These are phyloP conservation scores for Sciurus niger DNA, from an alignment of 2,113 vertebrate species.

Conservation along the genomic window DNA sequence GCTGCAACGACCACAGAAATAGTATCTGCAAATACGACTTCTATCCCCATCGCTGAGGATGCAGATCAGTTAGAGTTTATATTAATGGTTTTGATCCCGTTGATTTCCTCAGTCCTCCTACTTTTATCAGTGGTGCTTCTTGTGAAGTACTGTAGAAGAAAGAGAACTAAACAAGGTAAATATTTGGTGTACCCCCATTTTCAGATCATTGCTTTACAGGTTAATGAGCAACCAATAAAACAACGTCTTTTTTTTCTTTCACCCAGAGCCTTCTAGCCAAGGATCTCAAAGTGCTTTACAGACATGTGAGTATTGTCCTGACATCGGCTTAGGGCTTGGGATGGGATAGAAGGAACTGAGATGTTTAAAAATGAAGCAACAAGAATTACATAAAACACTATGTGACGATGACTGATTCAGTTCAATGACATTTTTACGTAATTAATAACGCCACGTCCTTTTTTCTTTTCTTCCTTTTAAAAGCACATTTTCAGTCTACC, in stretches of 20 bases:
- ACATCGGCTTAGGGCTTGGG: background rate
- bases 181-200: conserved; percentile 12
- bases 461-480: background rate
- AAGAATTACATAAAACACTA: background rate
- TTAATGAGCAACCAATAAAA: background rate
- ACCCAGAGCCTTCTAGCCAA: conserved; percentile 78
- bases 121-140: conserved; percentile 77
- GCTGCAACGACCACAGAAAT: background rate
- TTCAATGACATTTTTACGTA: conserved; percentile 1
- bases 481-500: background rate
- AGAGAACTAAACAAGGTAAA: conserved; percentile 89
- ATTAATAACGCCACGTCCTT: background rate
- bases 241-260: background rate
- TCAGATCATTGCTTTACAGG: conserved; percentile 28
- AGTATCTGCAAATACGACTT: fast-evolving
- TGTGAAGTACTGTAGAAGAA: conserved; percentile 79
- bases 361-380: background rate
- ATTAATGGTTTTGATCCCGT: conserved; percentile 83
- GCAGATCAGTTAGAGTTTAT: background rate
- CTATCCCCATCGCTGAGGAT: fast-evolving
- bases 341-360: background rate
- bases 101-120: conserved; percentile 80
- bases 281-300: conserved; percentile 82
- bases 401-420: background rate
- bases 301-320: conserved; percentile 77